phyloP scores from a whole-genome alignment of 2,888 invertebrate species.

The Panzeria rudis region DNA sequence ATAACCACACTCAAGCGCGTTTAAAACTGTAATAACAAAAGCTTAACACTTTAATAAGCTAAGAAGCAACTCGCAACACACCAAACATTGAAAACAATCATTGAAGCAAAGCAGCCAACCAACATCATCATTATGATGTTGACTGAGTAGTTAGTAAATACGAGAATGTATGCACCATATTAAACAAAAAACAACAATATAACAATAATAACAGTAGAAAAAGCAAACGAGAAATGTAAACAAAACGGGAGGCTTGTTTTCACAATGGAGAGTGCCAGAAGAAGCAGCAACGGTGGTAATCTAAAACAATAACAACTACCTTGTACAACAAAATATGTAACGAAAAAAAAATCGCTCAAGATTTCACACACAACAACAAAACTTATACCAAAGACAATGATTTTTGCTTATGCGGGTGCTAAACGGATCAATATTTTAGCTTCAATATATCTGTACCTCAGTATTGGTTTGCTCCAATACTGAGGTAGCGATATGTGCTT shows the following conservation, averaged over 20 bases:
- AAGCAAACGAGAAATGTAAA: slow-evolving; percentile 63
- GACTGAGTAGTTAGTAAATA: slow-evolving; percentile 20
- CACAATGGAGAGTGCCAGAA: slow-evolving; percentile 33
- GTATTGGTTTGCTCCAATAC: too few relatives aligned
- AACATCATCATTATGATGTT: slow-evolving; percentile 35
- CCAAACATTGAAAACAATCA: slow-evolving; percentile 17
- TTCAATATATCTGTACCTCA: too few relatives aligned
- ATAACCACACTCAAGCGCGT: slow-evolving; percentile 69
- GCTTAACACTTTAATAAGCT: slow-evolving; percentile 65
- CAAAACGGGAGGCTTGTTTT: slow-evolving; percentile 55
- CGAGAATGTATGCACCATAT: background rate
- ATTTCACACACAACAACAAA: slow-evolving; percentile 6
- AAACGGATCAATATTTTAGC: too few relatives aligned
- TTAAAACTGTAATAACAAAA: slow-evolving; percentile 71
- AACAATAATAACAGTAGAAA: slow-evolving; percentile 51
- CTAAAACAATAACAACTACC: slow-evolving; percentile 37
- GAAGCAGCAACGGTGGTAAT: slow-evolving; percentile 26
- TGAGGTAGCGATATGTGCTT: too few relatives aligned
- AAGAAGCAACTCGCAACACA: slow-evolving; percentile 57
- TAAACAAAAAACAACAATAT: slow-evolving; percentile 21
- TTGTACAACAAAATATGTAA: slow-evolving; percentile 9
- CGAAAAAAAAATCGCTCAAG: slow-evolving; percentile 34
- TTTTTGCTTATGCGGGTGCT: too few relatives aligned
- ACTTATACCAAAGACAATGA: background rate
- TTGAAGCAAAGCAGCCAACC: slow-evolving; percentile 11